phyloP scores from a whole-genome alignment of 2,113 vertebrate genomes.

The Hemiprocne comata region DNA sequence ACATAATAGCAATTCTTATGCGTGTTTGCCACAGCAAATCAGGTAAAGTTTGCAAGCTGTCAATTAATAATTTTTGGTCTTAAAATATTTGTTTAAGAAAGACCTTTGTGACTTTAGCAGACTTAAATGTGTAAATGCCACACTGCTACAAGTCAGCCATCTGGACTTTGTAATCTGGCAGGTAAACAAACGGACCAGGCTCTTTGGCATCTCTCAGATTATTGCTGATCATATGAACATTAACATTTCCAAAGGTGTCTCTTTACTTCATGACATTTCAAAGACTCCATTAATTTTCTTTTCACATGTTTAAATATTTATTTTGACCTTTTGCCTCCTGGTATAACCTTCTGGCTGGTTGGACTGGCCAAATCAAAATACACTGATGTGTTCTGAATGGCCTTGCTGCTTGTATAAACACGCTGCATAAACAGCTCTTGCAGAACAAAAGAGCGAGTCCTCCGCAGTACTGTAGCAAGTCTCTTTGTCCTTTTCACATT shows the following conservation, averaged over 20 bases:
- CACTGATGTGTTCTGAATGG: background rate
- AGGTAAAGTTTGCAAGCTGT: background rate
- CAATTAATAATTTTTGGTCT: background rate
- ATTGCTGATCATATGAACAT: conserved; percentile 37
- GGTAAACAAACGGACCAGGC: conserved; percentile 8
- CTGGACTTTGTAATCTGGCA: conserved; percentile 43
- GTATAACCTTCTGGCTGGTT: conserved; percentile 19
- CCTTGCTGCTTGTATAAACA: conserved; percentile 43
- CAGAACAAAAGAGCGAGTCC: background rate
- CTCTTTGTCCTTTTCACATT: background rate
- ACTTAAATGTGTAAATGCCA: background rate
- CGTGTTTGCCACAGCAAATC: background rate
- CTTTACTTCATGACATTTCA: conserved; percentile 53
- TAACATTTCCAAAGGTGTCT: conserved; percentile 54
- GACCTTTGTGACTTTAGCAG: background rate
- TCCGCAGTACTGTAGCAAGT: rapidly evolving
- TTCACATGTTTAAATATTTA: conserved; percentile 63
- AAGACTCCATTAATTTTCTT: conserved; percentile 53
- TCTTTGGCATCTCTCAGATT: conserved; percentile 47
- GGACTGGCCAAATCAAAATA: conserved; percentile 4
- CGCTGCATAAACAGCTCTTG: background rate
- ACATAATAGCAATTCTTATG: background rate
- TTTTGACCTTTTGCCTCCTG: conserved; percentile 56
- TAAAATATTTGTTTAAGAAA: conserved; percentile 33
- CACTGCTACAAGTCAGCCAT: conserved; percentile 10